Base-by-base conservation (phyloP, 2,888 invertebrate genomes). In the Orgyia antiqua region DNA sequence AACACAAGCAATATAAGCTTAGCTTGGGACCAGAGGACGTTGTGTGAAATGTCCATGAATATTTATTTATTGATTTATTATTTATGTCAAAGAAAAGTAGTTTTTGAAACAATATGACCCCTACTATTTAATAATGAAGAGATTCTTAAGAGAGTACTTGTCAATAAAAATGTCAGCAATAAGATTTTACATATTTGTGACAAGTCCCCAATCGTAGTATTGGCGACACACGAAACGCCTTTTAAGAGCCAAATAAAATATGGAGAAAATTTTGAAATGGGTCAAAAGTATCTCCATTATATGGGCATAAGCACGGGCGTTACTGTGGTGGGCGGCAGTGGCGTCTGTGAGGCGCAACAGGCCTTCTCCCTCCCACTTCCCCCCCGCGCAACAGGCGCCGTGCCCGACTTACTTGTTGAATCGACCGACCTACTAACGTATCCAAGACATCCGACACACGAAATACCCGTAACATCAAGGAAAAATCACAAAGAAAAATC, bases 361-460 rank as follows among this genome's bases (percentile, higher is more conserved):
- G 79, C 76, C 31, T 25, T 58, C 67, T 66, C 70, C 73, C 25
- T 58, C 67, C 66, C 72, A 67, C 69, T 68, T 55, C 11, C 67
- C 61, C 60, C 55, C 48, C 62, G 73, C 72, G 80, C 84, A 79
- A 84, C 82, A 78, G 79, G 78, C 76, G 67, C 73, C 68, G 69
- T 68, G 62, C 69, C 73, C 70, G 70, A 68, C 69, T 73, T 76
- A 80, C 83, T 84, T 86, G 84, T 86, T 86, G 84, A 84, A 86
- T 84, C 83, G 84, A 86, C 83, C 84, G 84, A 86, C 84, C 84
- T 84, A 84, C 70, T 80, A 83, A 86, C 75, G 76, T 68, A 64
- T 55, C 68, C 64, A 76, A 76, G 71, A 69, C 64, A 66, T 54
- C 57, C 48, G 42, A 62, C 66, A 66, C 64, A 68, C 67, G 53